phyloP scores from a whole-genome alignment of 1,140 invertebrate species.

The Schlechtendalia chinensis region DNA sequence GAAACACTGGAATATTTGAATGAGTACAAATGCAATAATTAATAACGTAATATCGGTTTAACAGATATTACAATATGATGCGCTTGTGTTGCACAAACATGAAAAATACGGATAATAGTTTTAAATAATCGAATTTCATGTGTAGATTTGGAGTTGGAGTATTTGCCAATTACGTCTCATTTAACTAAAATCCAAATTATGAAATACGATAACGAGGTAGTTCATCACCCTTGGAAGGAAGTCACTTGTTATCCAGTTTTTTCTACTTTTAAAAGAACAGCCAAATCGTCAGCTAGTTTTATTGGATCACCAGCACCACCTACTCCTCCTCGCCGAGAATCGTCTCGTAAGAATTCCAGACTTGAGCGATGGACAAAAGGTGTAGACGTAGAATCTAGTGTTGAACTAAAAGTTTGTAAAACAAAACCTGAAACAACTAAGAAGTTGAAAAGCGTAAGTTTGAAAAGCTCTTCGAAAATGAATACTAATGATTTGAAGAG shows the following conservation, averaged over 20 bases:
- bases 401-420: constrained; percentile 51
- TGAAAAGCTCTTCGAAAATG: constrained; percentile 57
- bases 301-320: constrained; percentile 56
- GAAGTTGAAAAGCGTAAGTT: constrained; percentile 52
- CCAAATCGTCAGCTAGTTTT: constrained; percentile 56
- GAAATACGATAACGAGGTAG: constrained; percentile 56
- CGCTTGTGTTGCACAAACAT: constrained; percentile 9
- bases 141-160: constrained; percentile 71
- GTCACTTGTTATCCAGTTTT: constrained; percentile 64
- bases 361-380: constrained; percentile 45
- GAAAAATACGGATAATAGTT: neutral
- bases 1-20: constrained; percentile 13
- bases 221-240: constrained; percentile 56
- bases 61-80: neutral
- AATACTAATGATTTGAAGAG: constrained; percentile 56
- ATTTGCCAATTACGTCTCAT: constrained; percentile 76
- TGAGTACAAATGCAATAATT: neutral
- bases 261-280: constrained; percentile 54
- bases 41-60: neutral
- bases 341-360: constrained; percentile 69
- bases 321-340: constrained; percentile 69
- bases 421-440: constrained; percentile 49
- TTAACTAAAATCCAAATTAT: constrained; percentile 75
- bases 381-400: constrained; percentile 51
- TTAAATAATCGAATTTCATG: constrained; percentile 56